phyloP scores from a whole-genome alignment of 2,113 vertebrate species.

The Eudorcas thomsonii region DNA sequence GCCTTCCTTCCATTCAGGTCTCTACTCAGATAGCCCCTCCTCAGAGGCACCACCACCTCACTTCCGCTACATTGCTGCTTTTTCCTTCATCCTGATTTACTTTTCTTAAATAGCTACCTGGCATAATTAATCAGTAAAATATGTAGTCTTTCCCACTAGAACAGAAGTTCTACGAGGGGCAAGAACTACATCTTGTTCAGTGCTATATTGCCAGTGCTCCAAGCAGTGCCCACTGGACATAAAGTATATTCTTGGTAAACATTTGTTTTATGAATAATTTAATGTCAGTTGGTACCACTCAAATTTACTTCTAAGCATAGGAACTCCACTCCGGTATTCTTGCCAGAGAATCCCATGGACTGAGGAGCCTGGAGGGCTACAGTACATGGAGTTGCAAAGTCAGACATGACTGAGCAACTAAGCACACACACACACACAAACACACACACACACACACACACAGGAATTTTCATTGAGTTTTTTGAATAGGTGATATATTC shows the following conservation, averaged over 20 bases:
- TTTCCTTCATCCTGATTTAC: neutral
- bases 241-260: neutral
- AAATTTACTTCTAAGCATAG: neutral
- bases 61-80: neutral
- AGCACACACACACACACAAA: rapidly evolving
- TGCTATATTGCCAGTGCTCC: neutral
- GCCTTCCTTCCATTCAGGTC: neutral
- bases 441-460: neutral
- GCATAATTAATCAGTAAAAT: neutral
- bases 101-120: neutral
- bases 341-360: neutral
- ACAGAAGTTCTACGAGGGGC: neutral
- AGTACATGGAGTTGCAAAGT: neutral
- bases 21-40: neutral
- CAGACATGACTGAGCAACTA: neutral
- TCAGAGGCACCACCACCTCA: neutral
- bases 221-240: neutral
- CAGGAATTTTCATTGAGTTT: neutral
- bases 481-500: neutral
- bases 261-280: neutral
- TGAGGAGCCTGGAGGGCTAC: neutral
- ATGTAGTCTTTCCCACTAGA: neutral
- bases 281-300: neutral
- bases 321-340: neutral
- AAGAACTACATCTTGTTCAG: neutral